These are phyloP conservation scores for Paracyclopina nana DNA, from an alignment of 1,140 invertebrate species.

Conservation along the genomic window DNA sequence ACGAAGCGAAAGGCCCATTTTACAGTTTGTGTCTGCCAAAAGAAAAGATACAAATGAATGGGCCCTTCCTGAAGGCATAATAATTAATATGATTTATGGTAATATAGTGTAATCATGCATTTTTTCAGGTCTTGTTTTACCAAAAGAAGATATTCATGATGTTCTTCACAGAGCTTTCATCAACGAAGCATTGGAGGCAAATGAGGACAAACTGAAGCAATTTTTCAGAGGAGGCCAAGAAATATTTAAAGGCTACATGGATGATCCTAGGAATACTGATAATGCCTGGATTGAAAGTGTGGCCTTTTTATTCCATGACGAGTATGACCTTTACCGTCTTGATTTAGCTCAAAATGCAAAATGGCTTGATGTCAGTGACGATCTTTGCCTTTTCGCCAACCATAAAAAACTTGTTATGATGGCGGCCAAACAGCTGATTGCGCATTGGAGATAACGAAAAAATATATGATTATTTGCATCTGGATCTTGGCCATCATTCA, in stretches of 20 bases:
- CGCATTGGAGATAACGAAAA: too few relatives aligned
- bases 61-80: constrained; percentile 78
- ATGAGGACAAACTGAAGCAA: constrained; percentile 36
- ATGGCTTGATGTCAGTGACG: constrained; percentile 56
- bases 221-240: constrained; percentile 50
- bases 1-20: constrained; percentile 31
- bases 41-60: constrained; percentile 61
- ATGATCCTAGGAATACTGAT: constrained; percentile 89
- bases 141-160: too few relatives aligned
- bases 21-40: constrained; percentile 79
- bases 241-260: constrained; percentile 70
- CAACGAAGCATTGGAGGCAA: too few relatives aligned
- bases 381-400: constrained; percentile 60
- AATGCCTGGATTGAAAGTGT: constrained; percentile 94
- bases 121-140: too few relatives aligned
- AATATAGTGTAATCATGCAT: too few relatives aligned
- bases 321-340: constrained; percentile 54
- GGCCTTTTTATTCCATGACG: constrained; percentile 80
- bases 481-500: too few relatives aligned
- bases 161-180: too few relatives aligned
- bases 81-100: too few relatives aligned
- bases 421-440: constrained; percentile 30
- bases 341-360: constrained; percentile 69
- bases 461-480: too few relatives aligned
- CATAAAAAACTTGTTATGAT: constrained; percentile 41